Evolutionary conservation across 2,113 vertebrate species (phyloP).

Genomic region (Heloderma charlesbogerti): DNA sequence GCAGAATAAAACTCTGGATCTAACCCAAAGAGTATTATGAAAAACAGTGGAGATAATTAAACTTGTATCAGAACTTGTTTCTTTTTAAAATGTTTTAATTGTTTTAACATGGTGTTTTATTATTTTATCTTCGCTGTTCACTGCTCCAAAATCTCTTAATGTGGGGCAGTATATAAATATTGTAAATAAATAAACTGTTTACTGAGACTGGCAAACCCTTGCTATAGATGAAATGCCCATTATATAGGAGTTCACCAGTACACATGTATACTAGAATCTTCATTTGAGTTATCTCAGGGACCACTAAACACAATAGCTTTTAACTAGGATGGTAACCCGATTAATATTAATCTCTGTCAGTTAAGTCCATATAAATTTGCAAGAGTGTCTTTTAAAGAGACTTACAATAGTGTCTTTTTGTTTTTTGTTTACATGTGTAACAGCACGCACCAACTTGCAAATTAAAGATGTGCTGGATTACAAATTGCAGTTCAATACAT

Average conservation of each 20-base stretch:
- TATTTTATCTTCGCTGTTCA: too few relatives aligned
- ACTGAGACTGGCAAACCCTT: background rate
- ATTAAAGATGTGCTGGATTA: background rate
- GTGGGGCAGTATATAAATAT: too few relatives aligned
- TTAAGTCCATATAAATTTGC: background rate
- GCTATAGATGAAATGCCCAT: background rate
- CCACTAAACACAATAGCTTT: background rate
- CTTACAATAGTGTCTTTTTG: background rate
- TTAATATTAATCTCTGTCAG: background rate
- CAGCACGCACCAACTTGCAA: background rate
- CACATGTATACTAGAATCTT: background rate
- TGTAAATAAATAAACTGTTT: conserved; percentile 5
- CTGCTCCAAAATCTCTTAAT: too few relatives aligned
- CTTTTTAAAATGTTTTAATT: too few relatives aligned
- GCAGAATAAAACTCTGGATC: too few relatives aligned
- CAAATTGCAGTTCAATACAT: background rate
- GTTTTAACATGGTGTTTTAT: too few relatives aligned
- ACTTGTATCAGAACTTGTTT: too few relatives aligned
- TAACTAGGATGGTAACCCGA: background rate
- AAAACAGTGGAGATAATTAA: background rate
- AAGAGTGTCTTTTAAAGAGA: background rate
- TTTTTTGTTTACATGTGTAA: background rate
- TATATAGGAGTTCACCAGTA: background rate
- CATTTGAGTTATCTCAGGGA: background rate
- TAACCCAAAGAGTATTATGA: background rate